A percentile compares a stretch with the other conserved stretches of the same genome.
Evolutionary conservation across 2,888 invertebrate species (phyloP).

Genomic region (Colostygia pectinataria): DNA sequence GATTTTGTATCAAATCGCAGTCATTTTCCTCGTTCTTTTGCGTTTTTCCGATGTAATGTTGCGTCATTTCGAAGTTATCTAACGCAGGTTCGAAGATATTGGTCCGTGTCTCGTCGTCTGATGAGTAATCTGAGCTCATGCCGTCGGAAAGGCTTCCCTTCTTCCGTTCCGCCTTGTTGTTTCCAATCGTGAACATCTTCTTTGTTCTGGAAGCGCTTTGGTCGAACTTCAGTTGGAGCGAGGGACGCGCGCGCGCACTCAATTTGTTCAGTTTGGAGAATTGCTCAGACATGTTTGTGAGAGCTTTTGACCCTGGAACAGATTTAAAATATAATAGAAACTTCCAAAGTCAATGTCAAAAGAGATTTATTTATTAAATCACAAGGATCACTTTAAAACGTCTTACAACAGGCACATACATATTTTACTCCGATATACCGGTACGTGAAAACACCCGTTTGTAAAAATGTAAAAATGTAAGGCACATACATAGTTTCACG

Average conservation of each 20-base stretch:
- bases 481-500: too few relatives aligned
- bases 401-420: too few relatives aligned
- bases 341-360: too few relatives aligned
- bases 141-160: conserved; percentile 87
- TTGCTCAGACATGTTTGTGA: conserved; percentile 93
- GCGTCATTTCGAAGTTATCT: conserved; percentile 77
- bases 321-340: background rate
- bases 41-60: conserved; percentile 72
- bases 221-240: conserved; percentile 77
- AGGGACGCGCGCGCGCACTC: conserved; percentile 80
- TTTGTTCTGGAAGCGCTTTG: conserved; percentile 67
- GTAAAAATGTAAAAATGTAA: too few relatives aligned
- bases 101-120: conserved; percentile 78
- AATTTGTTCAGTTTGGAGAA: conserved; percentile 92
- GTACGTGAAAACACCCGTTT: too few relatives aligned
- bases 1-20: conserved; percentile 73
- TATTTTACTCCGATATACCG: too few relatives aligned
- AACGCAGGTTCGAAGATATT: conserved; percentile 77
- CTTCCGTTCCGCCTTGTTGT: conserved; percentile 73
- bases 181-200: conserved; percentile 80
- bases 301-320: conserved; percentile 89
- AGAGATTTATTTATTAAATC: too few relatives aligned
- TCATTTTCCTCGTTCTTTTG: conserved; percentile 63
- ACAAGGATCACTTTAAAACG: too few relatives aligned
- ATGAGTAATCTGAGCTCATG: conserved; percentile 80